A percentile compares a stretch with the other conserved stretches of the same genome.
Evolutionary conservation across 2,888 invertebrate species (phyloP).

Genomic region (Podabrus alpinus): DNA sequence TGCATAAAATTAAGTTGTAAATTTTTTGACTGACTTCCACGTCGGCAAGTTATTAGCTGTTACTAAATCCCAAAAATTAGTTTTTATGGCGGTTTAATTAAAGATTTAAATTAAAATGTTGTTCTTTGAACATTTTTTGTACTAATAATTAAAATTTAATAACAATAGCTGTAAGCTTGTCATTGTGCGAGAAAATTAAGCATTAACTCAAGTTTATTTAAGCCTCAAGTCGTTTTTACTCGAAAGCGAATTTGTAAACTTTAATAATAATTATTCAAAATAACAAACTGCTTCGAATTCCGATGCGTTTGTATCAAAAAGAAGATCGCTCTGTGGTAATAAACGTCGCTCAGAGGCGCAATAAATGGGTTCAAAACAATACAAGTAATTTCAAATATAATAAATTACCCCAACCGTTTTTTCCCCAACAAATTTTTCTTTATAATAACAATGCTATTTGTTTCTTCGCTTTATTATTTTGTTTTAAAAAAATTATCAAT

Average conservation of each 20-base stretch:
- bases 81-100: background rate
- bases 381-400: slow-evolving; percentile 9
- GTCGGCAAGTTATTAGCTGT: background rate
- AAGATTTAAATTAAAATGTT: background rate
- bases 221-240: background rate
- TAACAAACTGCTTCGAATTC: slow-evolving; percentile 16
- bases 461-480: background rate
- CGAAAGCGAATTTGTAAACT: background rate
- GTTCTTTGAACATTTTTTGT: background rate
- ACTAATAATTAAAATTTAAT: background rate
- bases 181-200: background rate
- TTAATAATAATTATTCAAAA: slow-evolving; percentile 8
- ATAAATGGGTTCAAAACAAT: slow-evolving; percentile 24
- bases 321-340: slow-evolving; percentile 17
- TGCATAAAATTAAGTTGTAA: background rate
- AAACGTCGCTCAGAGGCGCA: slow-evolving; percentile 19
- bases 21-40: background rate
- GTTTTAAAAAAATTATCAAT: background rate
- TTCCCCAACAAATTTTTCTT: background rate
- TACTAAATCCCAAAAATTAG: background rate
- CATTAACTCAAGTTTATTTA: background rate
- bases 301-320: slow-evolving; percentile 16
- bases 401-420: background rate
- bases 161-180: background rate
- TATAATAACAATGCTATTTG: background rate